These are phyloP conservation scores for Yasuhikotakia modesta DNA, from an alignment of 2,797 vertebrate species.

Conservation along the genomic window DNA sequence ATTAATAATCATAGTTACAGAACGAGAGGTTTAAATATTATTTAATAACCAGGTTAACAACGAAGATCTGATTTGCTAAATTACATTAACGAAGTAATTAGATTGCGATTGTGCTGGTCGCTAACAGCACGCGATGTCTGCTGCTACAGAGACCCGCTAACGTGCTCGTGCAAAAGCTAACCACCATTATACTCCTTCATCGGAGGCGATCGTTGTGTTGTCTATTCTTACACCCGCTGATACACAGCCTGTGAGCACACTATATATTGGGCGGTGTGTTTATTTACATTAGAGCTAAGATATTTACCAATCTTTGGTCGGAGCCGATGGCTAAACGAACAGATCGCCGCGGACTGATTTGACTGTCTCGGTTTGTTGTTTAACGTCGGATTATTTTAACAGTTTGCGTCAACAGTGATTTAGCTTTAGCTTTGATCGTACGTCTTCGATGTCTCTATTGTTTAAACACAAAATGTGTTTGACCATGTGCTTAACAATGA, in stretches of 20 bases:
- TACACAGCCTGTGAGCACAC: background rate
- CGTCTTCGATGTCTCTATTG: too few relatives aligned
- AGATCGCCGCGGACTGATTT: background rate
- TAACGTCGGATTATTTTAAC: background rate
- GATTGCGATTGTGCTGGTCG: background rate
- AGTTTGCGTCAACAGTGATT: too few relatives aligned
- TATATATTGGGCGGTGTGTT: background rate
- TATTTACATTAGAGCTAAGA: background rate
- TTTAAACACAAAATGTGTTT: too few relatives aligned
- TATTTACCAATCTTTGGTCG: background rate
- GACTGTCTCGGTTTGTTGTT: background rate
- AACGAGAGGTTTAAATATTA: background rate
- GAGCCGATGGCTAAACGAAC: background rate
- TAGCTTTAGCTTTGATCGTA: too few relatives aligned
- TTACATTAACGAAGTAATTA: background rate
- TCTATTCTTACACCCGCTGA: background rate
- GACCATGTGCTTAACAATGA: too few relatives aligned
- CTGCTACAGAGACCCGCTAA: conserved; percentile 27
- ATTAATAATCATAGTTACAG: background rate
- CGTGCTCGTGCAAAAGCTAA: conserved; percentile 18
- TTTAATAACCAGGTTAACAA: background rate
- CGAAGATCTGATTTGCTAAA: background rate
- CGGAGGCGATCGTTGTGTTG: background rate
- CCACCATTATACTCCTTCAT: background rate
- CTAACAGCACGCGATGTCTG: background rate